Base-by-base conservation (phyloP, 2,888 invertebrate genomes). In the Dicranocentrus wangi region DNA sequence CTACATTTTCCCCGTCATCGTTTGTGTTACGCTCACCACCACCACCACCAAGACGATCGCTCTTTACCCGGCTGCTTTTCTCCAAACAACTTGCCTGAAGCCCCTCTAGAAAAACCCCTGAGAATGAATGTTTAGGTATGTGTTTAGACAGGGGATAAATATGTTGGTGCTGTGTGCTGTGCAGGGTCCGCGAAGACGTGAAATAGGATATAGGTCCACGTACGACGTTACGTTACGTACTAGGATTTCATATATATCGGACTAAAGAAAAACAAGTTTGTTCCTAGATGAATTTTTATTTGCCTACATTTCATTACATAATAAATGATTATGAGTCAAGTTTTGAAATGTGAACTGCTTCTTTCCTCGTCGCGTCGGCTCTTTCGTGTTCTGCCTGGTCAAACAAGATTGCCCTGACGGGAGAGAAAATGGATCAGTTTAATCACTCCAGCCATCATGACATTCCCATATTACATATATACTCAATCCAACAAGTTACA, bases 271-370 rank as follows among this genome's bases (percentile, higher is more conserved):
- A 60, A 60, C 60, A n/a, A 27, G 60, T 60, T 60, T 21, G 7
- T 21, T 47, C n/a, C 47, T 15, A 39, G 42, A 42, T 42, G 70
- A n/a, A 73, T 73, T 73, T 60, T 60, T 60, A 60, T 60, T 60
- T 60, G 53, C 63, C 72, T 63, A 73, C 72, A 63, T 73, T 55
- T 55, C 63, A 63, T 75, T 75, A 58, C 68, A 61, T 76, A 76
- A 76, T 76, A 76, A 76, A 76, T 68, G 68, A 76, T 76, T 75
- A 75, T 75, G 75, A 75, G 75, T 66, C 65, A 55, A 75, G 58
- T 75, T 75, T 66, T 75, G 75, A 75, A 66, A 76, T 61, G 61
- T 69, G 76, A 76, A 68, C 76, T 63, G 39, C 63, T 63, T 23
- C 63, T 63, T 23, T 53, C 21, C 47, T 25, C 39, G 21, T 60